Base-by-base conservation (phyloP, 2,888 invertebrate genomes). In the Syrista parreyssii region DNA sequence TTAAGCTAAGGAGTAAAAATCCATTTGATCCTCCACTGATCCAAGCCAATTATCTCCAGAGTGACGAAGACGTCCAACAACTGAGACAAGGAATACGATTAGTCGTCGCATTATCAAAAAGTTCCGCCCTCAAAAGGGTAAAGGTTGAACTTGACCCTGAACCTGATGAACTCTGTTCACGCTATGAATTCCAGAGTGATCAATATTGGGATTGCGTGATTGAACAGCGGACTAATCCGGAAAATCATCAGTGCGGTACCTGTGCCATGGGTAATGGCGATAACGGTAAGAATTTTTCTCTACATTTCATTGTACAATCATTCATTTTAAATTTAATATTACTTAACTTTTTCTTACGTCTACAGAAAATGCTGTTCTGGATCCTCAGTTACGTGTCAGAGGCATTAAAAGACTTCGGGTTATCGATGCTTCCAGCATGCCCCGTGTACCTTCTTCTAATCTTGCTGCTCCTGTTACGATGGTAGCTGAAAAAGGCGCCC, bases 191-290 rank as follows among this genome's bases (percentile, higher is more conserved):
- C 55, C 33, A 76, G 4, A 40, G 72, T 30, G 76, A 75, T 55
- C 33, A 35, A 40, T 76, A 76, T 72, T 76, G 76, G 76, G 72
- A 76, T 55, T 76, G 15, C 30, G 76, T 76, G 15, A 76, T 76
- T 32, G 12, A 31, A n/a, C 55, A 72, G 11, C 34, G 71, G 30
- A 76, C 76, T 72, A 76, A 72, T 71, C 72, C 76, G 12, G 40
- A 76, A 23, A 76, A 76, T 23, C 72, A 71, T 68, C 71, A 36
- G 34, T 55, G 76, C 31, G 55, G 72, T 34, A 72, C 76, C 30
- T 72, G 72, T 33, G 76, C 72, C 11, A 76, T 76, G 32, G 72
- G 72, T 32, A 76, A n/a, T 72, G 33, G 72, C 12, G 40, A 12
- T 30, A 72, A 76, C 33, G 31, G 71, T 15, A 30, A 11, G 71